A percentile compares a stretch with the other conserved stretches of the same genome.
These are phyloP conservation scores for Grallaria varia DNA, from an alignment of 2,113 vertebrate genomes.

Conservation along the genomic window DNA sequence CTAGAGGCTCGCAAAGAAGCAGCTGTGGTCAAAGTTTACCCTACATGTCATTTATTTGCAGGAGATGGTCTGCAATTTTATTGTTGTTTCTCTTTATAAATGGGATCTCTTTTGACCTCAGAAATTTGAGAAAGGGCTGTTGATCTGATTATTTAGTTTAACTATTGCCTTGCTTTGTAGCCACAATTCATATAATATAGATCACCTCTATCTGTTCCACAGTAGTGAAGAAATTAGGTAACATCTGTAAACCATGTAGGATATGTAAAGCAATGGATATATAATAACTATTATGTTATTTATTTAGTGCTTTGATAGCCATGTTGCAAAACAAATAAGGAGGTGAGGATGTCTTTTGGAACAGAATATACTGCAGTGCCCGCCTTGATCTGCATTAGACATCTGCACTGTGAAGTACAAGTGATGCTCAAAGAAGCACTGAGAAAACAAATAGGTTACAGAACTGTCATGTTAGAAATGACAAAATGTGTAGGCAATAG, in stretches of 20 bases:
- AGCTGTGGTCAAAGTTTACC: not conserved
- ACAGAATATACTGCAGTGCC: constrained; percentile 26
- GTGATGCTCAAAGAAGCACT: constrained; percentile 55
- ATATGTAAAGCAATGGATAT: constrained; percentile 41
- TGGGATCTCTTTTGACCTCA: not conserved
- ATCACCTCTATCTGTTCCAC: not conserved
- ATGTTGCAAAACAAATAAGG: constrained; percentile 57
- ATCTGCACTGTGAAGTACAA: constrained; percentile 63
- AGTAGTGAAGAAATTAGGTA: not conserved
- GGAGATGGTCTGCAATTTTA: not conserved
- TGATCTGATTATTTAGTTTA: not conserved
- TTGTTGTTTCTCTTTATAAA: not conserved
- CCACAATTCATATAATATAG: not conserved
- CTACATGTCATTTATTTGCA: not conserved
- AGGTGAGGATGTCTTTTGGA: constrained; percentile 63
- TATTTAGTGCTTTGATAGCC: constrained; percentile 44
- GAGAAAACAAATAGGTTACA: constrained; percentile 56
- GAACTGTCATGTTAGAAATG: constrained; percentile 32
- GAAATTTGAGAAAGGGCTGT: not conserved
- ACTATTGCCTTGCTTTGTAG: not conserved
- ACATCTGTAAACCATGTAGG: not conserved
- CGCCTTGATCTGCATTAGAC: constrained; percentile 59
- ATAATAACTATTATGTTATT: constrained; percentile 40
- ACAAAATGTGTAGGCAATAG: constrained; percentile 18
- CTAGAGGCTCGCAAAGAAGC: not conserved